Base-by-base conservation (phyloP, 2,888 invertebrate species). In the Torymus auratus region DNA sequence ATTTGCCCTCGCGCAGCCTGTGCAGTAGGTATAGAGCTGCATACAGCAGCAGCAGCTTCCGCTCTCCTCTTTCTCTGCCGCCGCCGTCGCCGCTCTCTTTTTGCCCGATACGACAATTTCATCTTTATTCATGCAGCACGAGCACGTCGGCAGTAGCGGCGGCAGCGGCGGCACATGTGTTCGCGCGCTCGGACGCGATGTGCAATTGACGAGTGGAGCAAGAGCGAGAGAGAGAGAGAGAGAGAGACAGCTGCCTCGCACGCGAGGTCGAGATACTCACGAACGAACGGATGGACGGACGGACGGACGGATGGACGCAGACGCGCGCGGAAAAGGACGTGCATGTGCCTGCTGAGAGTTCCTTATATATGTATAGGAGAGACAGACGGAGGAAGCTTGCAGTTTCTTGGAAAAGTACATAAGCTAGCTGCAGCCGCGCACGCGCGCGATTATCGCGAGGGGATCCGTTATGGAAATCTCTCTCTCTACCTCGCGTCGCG, bases 391-490 rank as follows among this genome's bases (percentile, higher is more conserved):
- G 58, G 53, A 20, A 28, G 53, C 15, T 62, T 55, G 78, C 17
- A 50, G 77, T 58, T 71, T 65, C 71, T 65, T 52, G 77, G 71
- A 78, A 77, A 65, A 65, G 71, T 60, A 41, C 41, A 41, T 60
- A 53, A 20, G 71, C 52, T 13, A 15, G 73, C 41, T 3, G 64
- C 68, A 68, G 67, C 67, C 69, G 77, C 82, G 13, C 17, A 20
- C 17, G 72, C 61, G 23, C 50, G n/a, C 69, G 77, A 81, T 72
- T 71, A 78, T 73, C 80, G 80, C 69, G 52, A 58, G 64, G 58
- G 68, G 73, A 79, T 81, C 82, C 61, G 82, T 78, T 80, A 81
- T 79, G 81, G 81, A 83, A 81, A 82, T 79, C 76, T 76, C 65
- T 52, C 61, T 41, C 56, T 13, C 52, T 28, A 62, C 68, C 10